Evolutionary conservation across 2,113 vertebrate species (phyloP).

Genomic region (Asarcornis scutulata): DNA sequence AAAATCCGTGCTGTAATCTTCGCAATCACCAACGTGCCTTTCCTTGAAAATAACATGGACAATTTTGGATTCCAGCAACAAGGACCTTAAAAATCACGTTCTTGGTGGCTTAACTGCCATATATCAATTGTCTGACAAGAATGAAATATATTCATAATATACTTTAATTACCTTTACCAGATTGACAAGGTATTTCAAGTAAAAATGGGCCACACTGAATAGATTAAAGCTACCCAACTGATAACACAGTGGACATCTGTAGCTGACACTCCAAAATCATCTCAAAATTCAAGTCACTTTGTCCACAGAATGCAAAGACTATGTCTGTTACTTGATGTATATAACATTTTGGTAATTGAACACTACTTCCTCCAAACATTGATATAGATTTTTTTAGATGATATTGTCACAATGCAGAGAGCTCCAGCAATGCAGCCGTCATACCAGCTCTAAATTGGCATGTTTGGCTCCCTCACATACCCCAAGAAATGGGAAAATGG

Average conservation of each 20-base stretch:
- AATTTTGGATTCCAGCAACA: not conserved
- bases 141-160: not conserved
- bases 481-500: accelerated
- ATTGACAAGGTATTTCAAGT: not conserved
- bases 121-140: not conserved
- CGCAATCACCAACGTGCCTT: not conserved
- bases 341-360: not conserved
- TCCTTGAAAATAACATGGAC: not conserved
- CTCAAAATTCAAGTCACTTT: not conserved
- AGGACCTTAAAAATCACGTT: not conserved
- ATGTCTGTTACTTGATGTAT: not conserved
- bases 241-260: not conserved
- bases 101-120: not conserved
- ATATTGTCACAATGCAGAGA: not conserved
- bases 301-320: not conserved
- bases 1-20: not conserved
- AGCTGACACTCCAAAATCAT: not conserved
- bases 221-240: not conserved
- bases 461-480: not conserved
- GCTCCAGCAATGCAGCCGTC: not conserved
- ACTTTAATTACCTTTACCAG: not conserved
- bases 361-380: not conserved
- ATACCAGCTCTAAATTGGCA: not conserved
- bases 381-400: not conserved
- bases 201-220: not conserved